Percentiles rank a stretch among this genome's conserved stretches.
Conservation (phyloP, 2,113 vertebrate genomes). For the Indicator indicator region DNA sequence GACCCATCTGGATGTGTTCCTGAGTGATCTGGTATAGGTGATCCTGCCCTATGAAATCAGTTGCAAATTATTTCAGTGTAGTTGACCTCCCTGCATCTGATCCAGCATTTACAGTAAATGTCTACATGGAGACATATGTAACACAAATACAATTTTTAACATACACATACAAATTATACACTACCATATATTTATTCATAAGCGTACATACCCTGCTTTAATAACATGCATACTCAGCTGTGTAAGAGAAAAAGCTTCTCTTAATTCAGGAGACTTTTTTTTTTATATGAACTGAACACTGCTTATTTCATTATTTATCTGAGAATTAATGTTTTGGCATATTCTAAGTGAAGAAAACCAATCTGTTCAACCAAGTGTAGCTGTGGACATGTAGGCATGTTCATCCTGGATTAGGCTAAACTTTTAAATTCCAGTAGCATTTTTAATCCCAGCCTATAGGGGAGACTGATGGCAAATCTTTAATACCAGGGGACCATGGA, state of each 20-base stretch:
- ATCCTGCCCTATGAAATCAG: not conserved
- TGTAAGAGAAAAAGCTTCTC: not conserved
- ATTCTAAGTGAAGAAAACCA: not conserved
- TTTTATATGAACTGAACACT: not conserved
- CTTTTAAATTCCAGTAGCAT: not conserved
- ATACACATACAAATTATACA: not conserved
- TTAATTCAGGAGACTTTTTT: not conserved
- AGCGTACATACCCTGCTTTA: not conserved
- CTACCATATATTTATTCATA: not conserved
- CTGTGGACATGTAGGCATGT: fast-evolving
- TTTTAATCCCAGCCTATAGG: not conserved
- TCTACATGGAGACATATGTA: not conserved
- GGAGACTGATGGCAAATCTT: not conserved
- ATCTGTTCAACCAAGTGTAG: not conserved
- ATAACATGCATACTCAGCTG: not conserved
- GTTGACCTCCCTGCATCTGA: not conserved
- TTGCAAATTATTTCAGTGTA: not conserved
- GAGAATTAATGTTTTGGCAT: not conserved
- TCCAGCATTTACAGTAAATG: not conserved
- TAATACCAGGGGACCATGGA: not conserved
- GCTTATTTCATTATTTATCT: not conserved
- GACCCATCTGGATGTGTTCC: no score
- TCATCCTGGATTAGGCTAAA: not conserved
- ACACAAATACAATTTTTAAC: not conserved
- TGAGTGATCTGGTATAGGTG: no score